Evolutionary conservation across 2,888 invertebrate species (phyloP), one percentile per base, ranked within the genome.

Genomic region (Xestia sexstrigata): DNA sequence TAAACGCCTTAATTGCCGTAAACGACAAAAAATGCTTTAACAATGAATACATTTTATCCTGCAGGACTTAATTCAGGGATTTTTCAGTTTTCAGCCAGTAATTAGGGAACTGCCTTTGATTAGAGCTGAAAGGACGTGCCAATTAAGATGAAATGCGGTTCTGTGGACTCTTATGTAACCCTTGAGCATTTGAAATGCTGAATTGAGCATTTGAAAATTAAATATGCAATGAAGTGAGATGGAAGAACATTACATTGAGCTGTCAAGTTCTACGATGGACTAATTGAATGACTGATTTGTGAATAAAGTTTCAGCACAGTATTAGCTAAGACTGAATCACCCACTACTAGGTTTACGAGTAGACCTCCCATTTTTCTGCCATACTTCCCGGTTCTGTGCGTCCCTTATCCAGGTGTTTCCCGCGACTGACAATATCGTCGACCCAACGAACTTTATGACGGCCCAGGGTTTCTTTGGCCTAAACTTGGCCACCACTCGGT

Each of bases 81-180:
- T 80, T 78, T 84, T 79, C 76, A 76, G 49, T 78, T 79, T 76
- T 82, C 66, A 76, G 45, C 42, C 60, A 76, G 77, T 81, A 83
- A 81, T 84, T 75, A 79, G 30, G 47, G 55, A 83, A 76, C 76
- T 71, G 74, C 81, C 66, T 82, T 82, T 82, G 60, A 82, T 82
- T 80, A 74, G 39, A 13, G 63, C 60, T 78, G 78, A 76, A 78
- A 82, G 82, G 78, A 45, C 52, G 65, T 72, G 74, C 84, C 88
- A 88, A 89, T 89, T 89, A 87, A 76, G 75, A 47, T 76, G 67
- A 78, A 87, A 80, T 80, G 75, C 82, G 71, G 81, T 69, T 70
- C 70, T 58, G 65, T 60, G 30, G 66, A 66, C 70, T 67, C 70
- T 78, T 70, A 66, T 35, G 62, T 68, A 81, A 85, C 78, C 70